phyloP scores from a whole-genome alignment of 2,113 vertebrate species.

The Equus quagga region DNA sequence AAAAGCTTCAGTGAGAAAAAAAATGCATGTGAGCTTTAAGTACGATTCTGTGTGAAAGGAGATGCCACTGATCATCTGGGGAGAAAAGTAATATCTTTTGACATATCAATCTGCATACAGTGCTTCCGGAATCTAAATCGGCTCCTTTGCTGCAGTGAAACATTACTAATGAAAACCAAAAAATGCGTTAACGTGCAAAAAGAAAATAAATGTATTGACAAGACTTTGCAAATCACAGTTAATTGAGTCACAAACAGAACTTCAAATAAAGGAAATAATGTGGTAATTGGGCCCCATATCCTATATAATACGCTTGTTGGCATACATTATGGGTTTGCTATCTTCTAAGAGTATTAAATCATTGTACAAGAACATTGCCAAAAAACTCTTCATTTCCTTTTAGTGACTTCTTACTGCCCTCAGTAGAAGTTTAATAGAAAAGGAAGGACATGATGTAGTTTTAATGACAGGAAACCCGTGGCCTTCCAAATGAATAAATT shows the following conservation, averaged over 20 bases:
- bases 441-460: conserved; percentile 94
- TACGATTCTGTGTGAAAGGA: conserved; percentile 65
- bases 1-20: conserved; percentile 20
- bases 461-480: conserved; percentile 94
- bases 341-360: conserved; percentile 92
- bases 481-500: conserved; percentile 94
- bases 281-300: conserved; percentile 85
- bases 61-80: conserved; percentile 62
- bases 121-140: conserved; percentile 67
- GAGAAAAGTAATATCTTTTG: conserved; percentile 72
- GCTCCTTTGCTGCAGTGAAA: conserved; percentile 65
- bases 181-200: conserved; percentile 69
- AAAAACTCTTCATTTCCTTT: conserved; percentile 93
- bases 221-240: conserved; percentile 84
- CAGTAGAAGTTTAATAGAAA: conserved; percentile 93
- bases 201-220: conserved; percentile 81
- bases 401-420: conserved; percentile 93
- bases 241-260: conserved; percentile 84
- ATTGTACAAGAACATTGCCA: conserved; percentile 88
- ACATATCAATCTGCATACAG: conserved; percentile 70
- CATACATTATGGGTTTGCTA: conserved; percentile 87
- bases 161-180: conserved; percentile 77
- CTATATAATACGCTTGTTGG: conserved; percentile 85
- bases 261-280: conserved; percentile 87
- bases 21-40: conserved; percentile 3